Evolutionary conservation across 2,113 vertebrate species (phyloP).

Genomic region (Xiphorhynchus elegans): DNA sequence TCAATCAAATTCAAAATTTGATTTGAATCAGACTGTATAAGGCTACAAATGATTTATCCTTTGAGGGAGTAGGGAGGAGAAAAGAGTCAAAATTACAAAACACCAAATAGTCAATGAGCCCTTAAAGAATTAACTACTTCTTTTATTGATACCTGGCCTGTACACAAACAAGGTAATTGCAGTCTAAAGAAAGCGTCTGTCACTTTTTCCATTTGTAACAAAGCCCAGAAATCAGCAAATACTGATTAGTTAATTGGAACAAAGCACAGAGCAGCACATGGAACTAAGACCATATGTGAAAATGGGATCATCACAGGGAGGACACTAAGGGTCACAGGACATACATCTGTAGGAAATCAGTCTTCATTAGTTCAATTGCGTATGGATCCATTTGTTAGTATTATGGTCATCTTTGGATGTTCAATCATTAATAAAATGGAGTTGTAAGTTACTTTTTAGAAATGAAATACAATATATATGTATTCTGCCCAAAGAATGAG

Average conservation of each 20-base stretch:
- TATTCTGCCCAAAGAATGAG: conserved; percentile 11
- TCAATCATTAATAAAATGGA: background rate
- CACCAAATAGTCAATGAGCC: background rate
- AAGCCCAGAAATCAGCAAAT: conserved; percentile 50
- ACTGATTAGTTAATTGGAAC: conserved; percentile 39
- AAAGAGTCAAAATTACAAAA: conserved; percentile 23
- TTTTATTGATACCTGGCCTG: conserved; percentile 1
- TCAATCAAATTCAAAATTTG: conserved; percentile 64
- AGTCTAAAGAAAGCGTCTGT: conserved; percentile 45
- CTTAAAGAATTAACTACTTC: conserved; percentile 44
- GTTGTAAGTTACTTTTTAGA: background rate
- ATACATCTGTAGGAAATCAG: conserved; percentile 45
- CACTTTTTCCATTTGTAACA: conserved; percentile 45
- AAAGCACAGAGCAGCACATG: conserved; percentile 21
- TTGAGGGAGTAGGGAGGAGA: background rate
- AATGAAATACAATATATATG: background rate
- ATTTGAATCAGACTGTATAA: conserved; percentile 4
- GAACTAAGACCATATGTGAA: conserved; percentile 47
- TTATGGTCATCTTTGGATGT: background rate
- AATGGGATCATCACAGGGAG: conserved; percentile 41
- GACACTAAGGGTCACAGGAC: conserved; percentile 29
- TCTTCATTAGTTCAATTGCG: background rate
- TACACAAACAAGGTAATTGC: conserved; percentile 48
- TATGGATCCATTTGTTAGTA: background rate
- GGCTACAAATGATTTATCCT: background rate